Evolutionary conservation across 2,113 vertebrate species (phyloP), one percentile per base, ranked within the genome.

Genomic region (Vulpes vulpes): DNA sequence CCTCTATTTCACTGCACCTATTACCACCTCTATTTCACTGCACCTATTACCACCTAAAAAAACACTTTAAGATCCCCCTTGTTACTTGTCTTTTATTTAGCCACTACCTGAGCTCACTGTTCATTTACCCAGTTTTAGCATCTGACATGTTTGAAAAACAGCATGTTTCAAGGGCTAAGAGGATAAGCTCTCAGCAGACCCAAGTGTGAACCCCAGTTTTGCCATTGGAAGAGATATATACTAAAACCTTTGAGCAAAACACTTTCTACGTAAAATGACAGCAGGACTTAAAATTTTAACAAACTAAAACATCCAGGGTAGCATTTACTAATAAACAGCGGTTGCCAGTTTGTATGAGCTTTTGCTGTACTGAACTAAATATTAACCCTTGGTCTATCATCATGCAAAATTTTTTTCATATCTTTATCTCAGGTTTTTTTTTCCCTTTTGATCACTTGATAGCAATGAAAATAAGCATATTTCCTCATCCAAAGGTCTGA

Each of bases 131-230:
- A 79, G 43, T 80, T 73, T 67, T 25, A 80, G 23, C n/a, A 60
- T 85, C 85, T 38, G 74, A 67, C 35, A 53, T 78, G 43, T 59
- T 38, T 69, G 43, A 91, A 95, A 97, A 57, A 62, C 10, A 95
- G 55, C 9, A 38, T 73, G 62, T 14, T 64, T 62, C 32, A 76
- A 14, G 73, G 32, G 64, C 22, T 65, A 57, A 65, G 35, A 84
- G n/a, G 22, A 51, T 8, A 86, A 11, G 32, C 23, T 79, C 15
- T 57, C 30, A 53, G n/a, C 62, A 93, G 32, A 86, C 2, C 10
- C n/a, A 59, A n/a, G 23, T 43, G 3, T 38, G 30, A 86, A 93
- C 25, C 64, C 43, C 35, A 81, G 65, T 32, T 69, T 30, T 27
- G 43, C 64, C 60, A 12, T 82, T 55, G 53, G 30, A 51, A 35